Evolutionary conservation across 1,140 invertebrate genomes (phyloP), one percentile per base, ranked within the genome.

Genomic region (Pseudomyrmex gracilis): DNA sequence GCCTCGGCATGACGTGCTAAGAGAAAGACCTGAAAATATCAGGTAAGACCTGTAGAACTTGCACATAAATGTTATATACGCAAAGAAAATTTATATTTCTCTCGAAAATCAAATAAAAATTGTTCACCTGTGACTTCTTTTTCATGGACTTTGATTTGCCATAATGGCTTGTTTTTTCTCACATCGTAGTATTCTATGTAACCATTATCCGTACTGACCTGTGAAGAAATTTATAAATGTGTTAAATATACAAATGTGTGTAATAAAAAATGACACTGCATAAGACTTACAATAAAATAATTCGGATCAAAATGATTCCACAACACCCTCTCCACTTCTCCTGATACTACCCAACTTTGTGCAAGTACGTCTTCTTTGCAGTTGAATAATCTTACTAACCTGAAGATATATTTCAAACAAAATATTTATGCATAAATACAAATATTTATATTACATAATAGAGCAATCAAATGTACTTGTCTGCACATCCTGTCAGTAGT

Each of bases 261-360:
- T n/a, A 55, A 74, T 1, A 71, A 74, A 70, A 77, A 61, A 80
- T 63, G 70, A 51, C 71, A 84, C 49, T 34, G 34, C 34, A 61
- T 17, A 47, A 58, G 1, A 95, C 96, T 95, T 92, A 97, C 97
- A 90, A 97, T 96, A 90, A 96, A 98, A 87, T 96, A 95, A 91
- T 96, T 96, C 3, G 97, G 95, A 90, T 97, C 95, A 82, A 95
- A 95, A 71, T 94, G 94, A 94, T 99, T 97, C 98, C 98, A 99
- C 0, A 96, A 82, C n/a, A 98, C 96, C 86, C 96, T 96, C 94
- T 99, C 98, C 47, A 99, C 96, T 95, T 99, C 98, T 20, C 96
- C 97, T 45, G 95, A 93, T 10, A 97, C 92, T 66, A 94, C 76
- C 98, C 98, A 99, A 1, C 94, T 94, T 92, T 97, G 96, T 88